Conservation (phyloP, 2,888 invertebrate species). For the Trisateles emortualis region DNA sequence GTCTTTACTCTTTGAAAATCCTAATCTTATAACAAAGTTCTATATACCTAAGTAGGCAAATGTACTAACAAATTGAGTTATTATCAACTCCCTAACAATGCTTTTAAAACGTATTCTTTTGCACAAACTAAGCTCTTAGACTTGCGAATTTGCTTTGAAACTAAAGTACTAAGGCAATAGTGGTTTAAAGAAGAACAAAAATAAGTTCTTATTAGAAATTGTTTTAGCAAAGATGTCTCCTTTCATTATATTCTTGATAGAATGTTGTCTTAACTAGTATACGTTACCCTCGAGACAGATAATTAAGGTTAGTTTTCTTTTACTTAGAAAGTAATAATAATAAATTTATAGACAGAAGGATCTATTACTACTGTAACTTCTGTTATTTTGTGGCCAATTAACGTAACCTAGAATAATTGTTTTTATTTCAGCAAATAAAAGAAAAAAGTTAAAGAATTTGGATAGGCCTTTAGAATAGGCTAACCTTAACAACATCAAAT, state of each 20-base stretch:
- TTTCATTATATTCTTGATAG: constrained; percentile 7
- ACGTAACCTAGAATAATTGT: too few species aligned
- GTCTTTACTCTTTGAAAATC: neutral
- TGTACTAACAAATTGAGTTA: neutral
- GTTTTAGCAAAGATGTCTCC: neutral
- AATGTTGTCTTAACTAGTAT: neutral
- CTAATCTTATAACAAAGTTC: neutral
- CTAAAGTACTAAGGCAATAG: constrained; percentile 11
- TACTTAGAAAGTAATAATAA: neutral
- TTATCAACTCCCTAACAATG: constrained; percentile 9
- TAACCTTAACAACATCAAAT: too few species aligned
- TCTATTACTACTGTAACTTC: too few species aligned
- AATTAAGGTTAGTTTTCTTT: constrained; percentile 6
- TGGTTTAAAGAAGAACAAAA: neutral
- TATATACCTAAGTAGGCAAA: neutral
- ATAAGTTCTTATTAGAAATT: neutral
- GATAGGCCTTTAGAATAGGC: too few species aligned
- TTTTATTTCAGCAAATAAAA: too few species aligned
- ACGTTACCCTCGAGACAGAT: neutral
- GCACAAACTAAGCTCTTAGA: constrained; percentile 30
- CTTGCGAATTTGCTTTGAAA: constrained; percentile 32
- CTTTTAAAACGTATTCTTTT: constrained; percentile 34
- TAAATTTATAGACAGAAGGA: neutral
- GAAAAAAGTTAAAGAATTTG: too few species aligned
- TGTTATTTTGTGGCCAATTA: too few species aligned